Evolutionary conservation across 35 echinoderm and acorn worm genomes (phyloP).

Genomic region (Strongylocentrotus purpuratus): DNA sequence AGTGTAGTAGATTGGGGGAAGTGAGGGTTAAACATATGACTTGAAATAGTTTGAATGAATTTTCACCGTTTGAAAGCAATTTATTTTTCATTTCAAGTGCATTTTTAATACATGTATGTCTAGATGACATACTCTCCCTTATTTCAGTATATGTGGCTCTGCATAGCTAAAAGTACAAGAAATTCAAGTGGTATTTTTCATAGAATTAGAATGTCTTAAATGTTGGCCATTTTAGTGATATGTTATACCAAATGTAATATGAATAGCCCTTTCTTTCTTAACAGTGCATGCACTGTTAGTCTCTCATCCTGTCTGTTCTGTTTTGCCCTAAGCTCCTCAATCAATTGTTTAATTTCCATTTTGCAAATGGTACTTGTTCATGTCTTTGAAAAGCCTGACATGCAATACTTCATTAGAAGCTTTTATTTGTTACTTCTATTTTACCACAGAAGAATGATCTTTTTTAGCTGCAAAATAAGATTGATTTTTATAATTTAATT

Average conservation of each 20-base stretch:
- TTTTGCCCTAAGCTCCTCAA: too few relatives aligned
- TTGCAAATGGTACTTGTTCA: background rate
- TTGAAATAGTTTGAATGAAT: too few relatives aligned
- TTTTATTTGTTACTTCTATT: too few relatives aligned
- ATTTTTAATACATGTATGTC: too few relatives aligned
- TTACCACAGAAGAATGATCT: background rate
- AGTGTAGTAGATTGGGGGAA: too few relatives aligned
- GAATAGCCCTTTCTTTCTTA: background rate
- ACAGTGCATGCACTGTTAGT: background rate
- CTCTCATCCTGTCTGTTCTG: background rate
- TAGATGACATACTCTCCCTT: too few relatives aligned
- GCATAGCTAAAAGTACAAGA: background rate
- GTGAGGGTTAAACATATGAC: too few relatives aligned
- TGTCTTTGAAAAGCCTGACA: background rate
- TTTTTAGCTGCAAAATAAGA: too few relatives aligned
- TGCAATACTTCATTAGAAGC: background rate
- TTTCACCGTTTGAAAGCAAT: too few relatives aligned
- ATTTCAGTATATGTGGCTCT: too few relatives aligned
- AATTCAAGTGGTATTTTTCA: background rate
- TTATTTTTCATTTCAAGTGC: too few relatives aligned
- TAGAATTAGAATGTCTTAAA: background rate
- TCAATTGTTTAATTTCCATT: too few relatives aligned
- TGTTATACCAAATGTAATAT: background rate
- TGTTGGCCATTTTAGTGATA: background rate
- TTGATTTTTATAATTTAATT: background rate